Evolutionary conservation across 2,113 vertebrate species (phyloP), one percentile per base, ranked within the genome.

Genomic region (Thalassoma bifasciatum): DNA sequence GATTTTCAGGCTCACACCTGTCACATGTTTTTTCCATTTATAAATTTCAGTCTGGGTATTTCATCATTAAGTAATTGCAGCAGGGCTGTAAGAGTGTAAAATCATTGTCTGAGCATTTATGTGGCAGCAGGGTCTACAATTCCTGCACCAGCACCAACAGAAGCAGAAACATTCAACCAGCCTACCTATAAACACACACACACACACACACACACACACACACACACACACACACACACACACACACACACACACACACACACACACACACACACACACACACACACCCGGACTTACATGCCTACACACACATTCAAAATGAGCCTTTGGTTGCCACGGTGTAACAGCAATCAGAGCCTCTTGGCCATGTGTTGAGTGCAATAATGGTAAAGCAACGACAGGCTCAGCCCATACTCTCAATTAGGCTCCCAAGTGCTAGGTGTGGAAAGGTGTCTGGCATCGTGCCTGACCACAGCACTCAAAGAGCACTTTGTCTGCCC

Each of bases 401-500:
- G 59, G 57, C 82, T 58, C 67, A 22, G 81, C 44, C 84, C 72
- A 75, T 75, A 69, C 79, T 42, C 92, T 93, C 89, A 89, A 91
- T 93, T 93, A 92, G 63, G 81, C 81, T 92, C 88, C 89, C 89
- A 84, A 89, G 82, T 91, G 71, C 88, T 50, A 95, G 93, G 94
- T 94, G 94, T 90, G 82, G 95, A 95, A 92, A 95, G 94, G 89
- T 69, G 88, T 88, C 93, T 95, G 95, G 95, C 92, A 75, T 62
- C 26, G 24, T 75, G 94, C 95, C 95, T 94, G 86, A 89, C 92
- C 75, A 10, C 84, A 74, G 88, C 67, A 81, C 93, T 95, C 94
- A 95, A 95, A 93, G 93, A 89, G 85, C 91, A 92, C 94, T 95
- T 94, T 96, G 95, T 95, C 93, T 89, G 75, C 23, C 8, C 81